phyloP scores from a whole-genome alignment of 2,888 invertebrate genomes.

The Brachycybe producta region DNA sequence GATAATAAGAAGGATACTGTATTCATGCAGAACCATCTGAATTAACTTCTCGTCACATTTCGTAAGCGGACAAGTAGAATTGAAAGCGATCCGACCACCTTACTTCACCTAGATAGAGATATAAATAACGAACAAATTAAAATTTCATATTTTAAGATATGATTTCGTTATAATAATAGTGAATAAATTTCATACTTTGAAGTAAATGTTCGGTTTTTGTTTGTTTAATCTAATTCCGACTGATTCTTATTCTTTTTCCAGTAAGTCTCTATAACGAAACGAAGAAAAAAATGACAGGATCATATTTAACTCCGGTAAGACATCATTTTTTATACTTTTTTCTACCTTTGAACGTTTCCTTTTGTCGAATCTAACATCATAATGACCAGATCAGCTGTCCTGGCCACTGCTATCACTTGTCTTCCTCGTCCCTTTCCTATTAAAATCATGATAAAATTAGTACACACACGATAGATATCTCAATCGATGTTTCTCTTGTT shows the following conservation, averaged over 20 bases:
- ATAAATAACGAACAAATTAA: constrained; percentile 22
- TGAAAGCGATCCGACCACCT: constrained; percentile 92
- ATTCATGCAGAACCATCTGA: constrained; percentile 94
- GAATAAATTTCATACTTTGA: constrained; percentile 51
- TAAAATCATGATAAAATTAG: too few species aligned
- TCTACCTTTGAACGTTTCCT: constrained; percentile 71
- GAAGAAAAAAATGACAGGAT: too few species aligned
- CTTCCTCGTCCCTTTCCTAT: constrained; percentile 73
- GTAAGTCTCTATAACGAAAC: constrained; percentile 45
- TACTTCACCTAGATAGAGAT: constrained; percentile 57
- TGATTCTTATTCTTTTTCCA: constrained; percentile 90
- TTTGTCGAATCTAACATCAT: constrained; percentile 99
- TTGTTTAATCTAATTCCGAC: constrained; percentile 96
- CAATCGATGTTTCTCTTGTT: neutral
- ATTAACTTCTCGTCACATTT: constrained; percentile 93
- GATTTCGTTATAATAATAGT: constrained; percentile 5
- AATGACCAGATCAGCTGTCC: constrained; percentile 92
- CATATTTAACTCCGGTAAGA: too few species aligned
- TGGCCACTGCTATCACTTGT: constrained; percentile 95
- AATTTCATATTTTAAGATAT: neutral
- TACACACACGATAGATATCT: constrained; percentile 7
- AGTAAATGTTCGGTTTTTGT: constrained; percentile 92
- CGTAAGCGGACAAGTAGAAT: constrained; percentile 84
- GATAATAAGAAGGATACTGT: constrained; percentile 55
- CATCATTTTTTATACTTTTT: neutral